These are phyloP conservation scores for Phoenicopterus ruber DNA, from an alignment of 2,113 vertebrate species.

Conservation along the genomic window DNA sequence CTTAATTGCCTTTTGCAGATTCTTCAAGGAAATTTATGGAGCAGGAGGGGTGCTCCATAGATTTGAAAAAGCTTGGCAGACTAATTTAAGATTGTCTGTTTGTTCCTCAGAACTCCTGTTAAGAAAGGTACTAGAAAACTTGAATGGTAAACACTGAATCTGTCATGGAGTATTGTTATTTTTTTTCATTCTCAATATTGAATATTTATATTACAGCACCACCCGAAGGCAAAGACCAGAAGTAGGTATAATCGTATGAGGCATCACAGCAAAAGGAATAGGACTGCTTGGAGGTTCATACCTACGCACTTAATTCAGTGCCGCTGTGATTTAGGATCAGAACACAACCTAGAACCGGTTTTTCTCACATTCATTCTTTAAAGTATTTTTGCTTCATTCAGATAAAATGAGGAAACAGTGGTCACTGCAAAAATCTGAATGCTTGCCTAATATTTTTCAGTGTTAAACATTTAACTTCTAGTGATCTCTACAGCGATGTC, in stretches of 20 bases:
- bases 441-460: not conserved
- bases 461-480: not conserved
- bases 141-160: not conserved
- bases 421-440: not conserved
- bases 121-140: not conserved
- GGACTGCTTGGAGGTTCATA: not conserved
- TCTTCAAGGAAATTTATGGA: not conserved
- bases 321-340: not conserved
- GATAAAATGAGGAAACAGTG: not conserved
- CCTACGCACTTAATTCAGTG: not conserved
- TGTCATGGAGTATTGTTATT: not conserved
- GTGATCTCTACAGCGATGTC: not conserved
- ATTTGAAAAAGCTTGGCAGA: not conserved
- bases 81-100: not conserved
- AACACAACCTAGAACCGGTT: accelerated
- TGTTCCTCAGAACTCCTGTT: not conserved
- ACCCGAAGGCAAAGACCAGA: not conserved
- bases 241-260: not conserved
- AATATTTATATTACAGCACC: not conserved
- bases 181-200: not conserved
- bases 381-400: not conserved
- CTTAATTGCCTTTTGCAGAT: not conserved
- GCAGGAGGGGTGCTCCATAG: not conserved
- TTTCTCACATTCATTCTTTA: not conserved
- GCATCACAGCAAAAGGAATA: not conserved